Percentiles rank a stretch among this genome's conserved stretches.
phyloP scores from a whole-genome alignment of 2,797 vertebrate species.

The Sebastes kiyomatsui region DNA sequence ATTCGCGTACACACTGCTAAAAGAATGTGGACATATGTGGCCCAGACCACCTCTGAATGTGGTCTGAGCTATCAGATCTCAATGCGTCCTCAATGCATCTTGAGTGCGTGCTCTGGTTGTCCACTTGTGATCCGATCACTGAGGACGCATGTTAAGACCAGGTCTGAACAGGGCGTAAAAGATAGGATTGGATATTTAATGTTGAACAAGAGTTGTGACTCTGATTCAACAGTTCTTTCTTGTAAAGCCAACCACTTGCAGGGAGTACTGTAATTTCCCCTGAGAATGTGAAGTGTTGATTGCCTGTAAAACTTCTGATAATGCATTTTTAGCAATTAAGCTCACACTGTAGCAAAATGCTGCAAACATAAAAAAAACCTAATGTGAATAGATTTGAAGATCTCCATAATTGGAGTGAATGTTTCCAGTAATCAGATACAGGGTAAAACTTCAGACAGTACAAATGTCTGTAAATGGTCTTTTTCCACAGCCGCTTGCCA shows the following conservation, averaged over 20 bases:
- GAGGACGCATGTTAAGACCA: no score
- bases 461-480: constrained; percentile 14
- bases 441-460: background rate
- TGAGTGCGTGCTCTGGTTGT: no score
- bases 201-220: background rate
- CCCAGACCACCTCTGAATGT: no score
- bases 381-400: background rate
- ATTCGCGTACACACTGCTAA: no score
- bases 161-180: no score
- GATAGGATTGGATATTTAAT: background rate
- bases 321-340: background rate
- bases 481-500: constrained; percentile 13
- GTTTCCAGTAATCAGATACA: constrained; percentile 8
- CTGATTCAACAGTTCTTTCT: background rate
- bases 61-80: no score
- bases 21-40: no score
- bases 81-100: no score
- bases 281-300: background rate
- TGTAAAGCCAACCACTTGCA: background rate
- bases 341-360: background rate
- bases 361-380: background rate
- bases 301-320: constrained; percentile 4
- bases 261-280: background rate
- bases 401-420: background rate
- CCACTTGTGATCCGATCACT: no score